Evolutionary conservation across 2,797 vertebrate genomes (phyloP).

Genomic region (Gadopsis bispinosus): DNA sequence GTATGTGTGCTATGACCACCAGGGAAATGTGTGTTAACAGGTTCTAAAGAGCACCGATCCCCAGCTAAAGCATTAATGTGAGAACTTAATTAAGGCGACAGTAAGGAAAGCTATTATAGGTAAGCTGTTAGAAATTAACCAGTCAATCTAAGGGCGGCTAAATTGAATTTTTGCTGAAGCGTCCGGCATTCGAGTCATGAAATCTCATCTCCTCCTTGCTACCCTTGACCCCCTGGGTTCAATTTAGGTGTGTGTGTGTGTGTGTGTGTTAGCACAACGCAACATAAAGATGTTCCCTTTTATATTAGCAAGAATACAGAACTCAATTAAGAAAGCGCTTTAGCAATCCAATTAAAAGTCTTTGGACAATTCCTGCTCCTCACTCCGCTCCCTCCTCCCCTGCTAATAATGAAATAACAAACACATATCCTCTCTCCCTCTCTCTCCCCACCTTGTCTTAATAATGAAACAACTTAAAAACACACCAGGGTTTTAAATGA

Average conservation of each 20-base stretch:
- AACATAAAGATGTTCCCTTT: conserved; percentile 84
- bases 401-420: conserved; percentile 81
- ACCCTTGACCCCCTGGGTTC: conserved; percentile 87
- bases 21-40: conserved; percentile 89
- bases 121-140: conserved; percentile 87
- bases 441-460: conserved; percentile 71
- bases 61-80: conserved; percentile 84
- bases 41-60: conserved; percentile 81
- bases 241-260: conserved; percentile 81
- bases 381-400: conserved; percentile 61
- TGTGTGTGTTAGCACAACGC: conserved; percentile 64
- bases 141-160: conserved; percentile 88
- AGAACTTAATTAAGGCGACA: conserved; percentile 95
- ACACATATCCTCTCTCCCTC: conserved; percentile 57
- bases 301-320: conserved; percentile 82
- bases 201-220: conserved; percentile 85
- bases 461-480: conserved; percentile 86
- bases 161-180: conserved; percentile 87
- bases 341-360: conserved; percentile 90
- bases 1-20: conserved; percentile 82
- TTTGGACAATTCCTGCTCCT: conserved; percentile 85
- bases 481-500: conserved; percentile 84
- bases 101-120: conserved; percentile 88
- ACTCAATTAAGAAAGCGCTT: conserved; percentile 88
- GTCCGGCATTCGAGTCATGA: conserved; percentile 83